Conservation (phyloP, 2,888 invertebrate genomes). For the Noctua comes region DNA sequence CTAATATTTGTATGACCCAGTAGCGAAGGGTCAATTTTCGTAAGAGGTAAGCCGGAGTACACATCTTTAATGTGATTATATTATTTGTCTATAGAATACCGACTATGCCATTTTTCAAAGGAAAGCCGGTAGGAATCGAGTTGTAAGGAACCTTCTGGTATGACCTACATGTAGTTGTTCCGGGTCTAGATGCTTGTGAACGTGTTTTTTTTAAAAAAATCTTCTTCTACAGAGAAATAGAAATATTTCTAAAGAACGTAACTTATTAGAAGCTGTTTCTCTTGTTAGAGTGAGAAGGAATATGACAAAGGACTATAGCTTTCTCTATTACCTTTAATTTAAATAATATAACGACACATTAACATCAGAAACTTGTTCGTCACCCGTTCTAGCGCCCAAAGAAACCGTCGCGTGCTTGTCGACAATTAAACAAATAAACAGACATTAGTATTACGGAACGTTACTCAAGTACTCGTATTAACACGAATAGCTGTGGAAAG, state of each 20-base stretch:
- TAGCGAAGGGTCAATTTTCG: no score
- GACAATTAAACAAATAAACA: conserved; percentile 55
- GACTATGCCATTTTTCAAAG: no score
- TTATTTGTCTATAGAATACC: no score
- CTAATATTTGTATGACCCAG: not conserved
- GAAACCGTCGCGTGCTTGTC: conserved; percentile 40
- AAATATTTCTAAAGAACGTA: not conserved
- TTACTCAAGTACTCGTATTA: conserved; percentile 34
- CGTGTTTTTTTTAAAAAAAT: no score
- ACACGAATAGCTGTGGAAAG: conserved; percentile 15
- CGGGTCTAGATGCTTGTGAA: no score
- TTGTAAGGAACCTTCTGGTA: no score
- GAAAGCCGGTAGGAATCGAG: no score
- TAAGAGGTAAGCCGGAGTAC: no score
- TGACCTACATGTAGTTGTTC: not conserved
- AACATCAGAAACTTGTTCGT: conserved; percentile 13
- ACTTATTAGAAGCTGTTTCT: not conserved
- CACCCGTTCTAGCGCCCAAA: not conserved
- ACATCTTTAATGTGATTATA: no score
- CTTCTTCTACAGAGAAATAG: not conserved
- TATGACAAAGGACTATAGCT: not conserved
- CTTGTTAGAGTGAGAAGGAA: not conserved
- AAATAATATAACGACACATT: conserved; percentile 20
- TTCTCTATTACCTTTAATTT: conserved; percentile 3
- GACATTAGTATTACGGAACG: conserved; percentile 35